These are phyloP conservation scores for Hippocampus comes DNA, from an alignment of 2,113 vertebrate genomes.

Conservation along the genomic window DNA sequence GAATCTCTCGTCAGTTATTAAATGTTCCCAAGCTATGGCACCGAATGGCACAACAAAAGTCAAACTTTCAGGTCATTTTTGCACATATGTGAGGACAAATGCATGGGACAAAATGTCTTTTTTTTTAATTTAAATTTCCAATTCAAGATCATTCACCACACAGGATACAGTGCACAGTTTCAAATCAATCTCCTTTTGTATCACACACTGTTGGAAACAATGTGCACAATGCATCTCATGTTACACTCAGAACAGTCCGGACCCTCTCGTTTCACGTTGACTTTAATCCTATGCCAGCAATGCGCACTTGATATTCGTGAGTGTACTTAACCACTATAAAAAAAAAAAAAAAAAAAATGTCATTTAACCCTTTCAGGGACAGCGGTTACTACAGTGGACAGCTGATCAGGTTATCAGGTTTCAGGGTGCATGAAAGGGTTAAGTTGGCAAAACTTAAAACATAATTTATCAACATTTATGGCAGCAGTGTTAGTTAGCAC, in stretches of 20 bases:
- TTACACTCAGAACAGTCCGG: slow-evolving; percentile 37
- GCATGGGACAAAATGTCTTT: too few relatives aligned
- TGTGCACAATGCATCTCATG: slow-evolving; percentile 17
- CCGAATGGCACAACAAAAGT: too few relatives aligned
- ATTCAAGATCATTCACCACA: slow-evolving; percentile 5
- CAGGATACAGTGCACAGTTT: not conserved
- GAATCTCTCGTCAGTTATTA: too few relatives aligned
- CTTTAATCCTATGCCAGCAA: slow-evolving; percentile 18
- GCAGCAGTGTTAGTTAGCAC: too few relatives aligned
- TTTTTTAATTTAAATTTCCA: not conserved
- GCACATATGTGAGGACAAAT: too few relatives aligned
- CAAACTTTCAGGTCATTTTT: too few relatives aligned
- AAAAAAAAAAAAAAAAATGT: not conserved
- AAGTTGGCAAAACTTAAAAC: too few relatives aligned
- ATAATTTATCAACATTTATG: too few relatives aligned
- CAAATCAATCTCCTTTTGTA: slow-evolving; percentile 2
- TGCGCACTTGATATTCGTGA: slow-evolving; percentile 29
- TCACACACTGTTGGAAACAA: slow-evolving; percentile 3
- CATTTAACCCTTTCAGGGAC: too few relatives aligned
- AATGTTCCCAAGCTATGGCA: too few relatives aligned
- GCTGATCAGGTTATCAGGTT: too few relatives aligned
- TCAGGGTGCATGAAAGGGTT: not conserved
- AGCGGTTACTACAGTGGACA: too few relatives aligned
- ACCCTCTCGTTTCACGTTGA: not conserved
- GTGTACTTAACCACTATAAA: not conserved